Conservation (phyloP, 2,888 invertebrate species). For the Pimpla rufipes region DNA sequence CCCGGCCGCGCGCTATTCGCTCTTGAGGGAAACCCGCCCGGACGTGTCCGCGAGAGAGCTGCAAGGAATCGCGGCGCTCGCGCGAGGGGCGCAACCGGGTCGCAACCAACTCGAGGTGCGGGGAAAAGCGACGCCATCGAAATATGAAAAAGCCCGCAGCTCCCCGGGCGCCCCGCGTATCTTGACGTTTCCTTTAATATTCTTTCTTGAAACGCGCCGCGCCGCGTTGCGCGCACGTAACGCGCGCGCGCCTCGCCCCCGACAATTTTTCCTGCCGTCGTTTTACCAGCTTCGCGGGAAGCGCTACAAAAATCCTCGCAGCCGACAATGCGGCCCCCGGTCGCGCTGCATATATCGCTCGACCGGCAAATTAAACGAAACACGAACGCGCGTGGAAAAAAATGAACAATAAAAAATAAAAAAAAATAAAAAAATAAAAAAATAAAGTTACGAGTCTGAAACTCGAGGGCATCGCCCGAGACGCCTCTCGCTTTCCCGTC, state of each 20-base stretch:
- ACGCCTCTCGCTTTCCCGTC: neutral
- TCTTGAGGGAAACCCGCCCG: constrained; percentile 36
- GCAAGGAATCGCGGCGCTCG: neutral
- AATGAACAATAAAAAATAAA: neutral
- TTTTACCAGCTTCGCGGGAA: neutral
- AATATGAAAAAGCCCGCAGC: constrained; percentile 49
- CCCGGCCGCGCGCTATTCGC: constrained; percentile 35
- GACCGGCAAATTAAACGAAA: neutral
- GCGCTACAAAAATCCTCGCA: neutral
- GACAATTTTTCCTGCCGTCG: neutral
- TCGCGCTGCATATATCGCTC: neutral
- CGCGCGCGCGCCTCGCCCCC: neutral
- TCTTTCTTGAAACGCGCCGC: constrained; percentile 45
- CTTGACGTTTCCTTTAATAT: constrained; percentile 65
- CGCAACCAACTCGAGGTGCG: too few species aligned
- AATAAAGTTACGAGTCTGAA: neutral
- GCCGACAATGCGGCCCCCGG: neutral
- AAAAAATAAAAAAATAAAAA: neutral
- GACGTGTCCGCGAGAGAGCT: constrained; percentile 11
- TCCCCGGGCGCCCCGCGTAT: constrained; percentile 20
- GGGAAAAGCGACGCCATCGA: constrained; percentile 46
- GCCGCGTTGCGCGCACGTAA: constrained; percentile 9
- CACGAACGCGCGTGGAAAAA: neutral
- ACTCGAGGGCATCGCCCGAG: neutral
- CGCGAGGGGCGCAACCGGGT: too few species aligned